Base-by-base conservation (phyloP, 2,113 vertebrate genomes). In the Catharus minimus region DNA sequence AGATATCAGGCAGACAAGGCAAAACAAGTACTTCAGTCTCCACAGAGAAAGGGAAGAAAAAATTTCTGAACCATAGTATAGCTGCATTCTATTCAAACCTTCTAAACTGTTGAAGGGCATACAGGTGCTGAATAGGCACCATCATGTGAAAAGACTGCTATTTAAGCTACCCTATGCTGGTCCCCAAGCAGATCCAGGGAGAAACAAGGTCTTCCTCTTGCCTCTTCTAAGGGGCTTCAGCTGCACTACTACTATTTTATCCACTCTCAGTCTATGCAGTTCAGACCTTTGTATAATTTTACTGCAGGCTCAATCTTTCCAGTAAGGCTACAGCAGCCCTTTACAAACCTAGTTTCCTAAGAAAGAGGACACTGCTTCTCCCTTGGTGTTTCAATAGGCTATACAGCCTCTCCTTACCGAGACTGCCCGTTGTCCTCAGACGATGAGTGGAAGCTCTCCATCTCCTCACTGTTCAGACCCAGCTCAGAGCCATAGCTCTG, bases 401-500 rank as follows among this genome's bases (percentile, higher is more conserved):
- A 83, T 77, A 69, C 15, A 90, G 20, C 41, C 39, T 49, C 36
- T 30, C 26, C 93, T 96, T 96, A 99, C 99, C 98, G 98, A 94
- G 95, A 89, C 69, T 98, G 98, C 73, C 93, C 95, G 6, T 91
- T 97, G 43, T 98, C 97, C 33, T 99, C 99, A 47, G 96, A 86
- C 0, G 97, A 96, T 3, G 97, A 89, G 80, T 97, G 97, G 89
- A 99, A 96, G 88, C 90, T 98, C 61, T 99, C 99, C 98, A 99
- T 99, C 79, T 99, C 99, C 73, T 99, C 98, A 8, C 97, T 97
- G 94, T 96, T 99, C 97, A 99, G 95, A n/a, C 98, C 99, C 90
- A 99, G 95, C 67, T 99, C 98, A 60, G 96, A 95, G 56, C 98
- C 99, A 98, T 99, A 99, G 95, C 98, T 98, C 96, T 99, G 98